Base-by-base conservation (phyloP, 2,113 vertebrate species). In the Podocnemis expansa region DNA sequence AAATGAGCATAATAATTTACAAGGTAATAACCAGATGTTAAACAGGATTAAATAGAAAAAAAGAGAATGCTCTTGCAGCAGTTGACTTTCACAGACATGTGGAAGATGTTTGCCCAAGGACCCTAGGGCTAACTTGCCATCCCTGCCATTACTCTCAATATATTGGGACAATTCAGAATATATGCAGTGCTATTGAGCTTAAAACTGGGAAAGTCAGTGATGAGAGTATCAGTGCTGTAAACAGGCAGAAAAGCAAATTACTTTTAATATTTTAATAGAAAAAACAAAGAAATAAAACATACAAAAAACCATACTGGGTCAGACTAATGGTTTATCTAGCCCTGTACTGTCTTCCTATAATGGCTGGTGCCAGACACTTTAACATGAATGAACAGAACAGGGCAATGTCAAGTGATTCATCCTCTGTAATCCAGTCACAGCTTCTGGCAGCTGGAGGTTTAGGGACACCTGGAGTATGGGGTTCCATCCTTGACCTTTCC, bases 21-120 rank as follows among this genome's bases (percentile, higher is more conserved):
- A 47, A 95, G 93, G 34, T 78, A 22, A 88, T 95, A 87, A 34
- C 14, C 78, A 55, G 86, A n/a, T 43, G 80, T 13, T 38, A 85
- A 94, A 76, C 17, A 92, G 60, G 13, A 63, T 63, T 22, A 58
- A 91, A 51, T 67, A 82, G 31, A 8, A 25, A 31, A 0, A 55
- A 92, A 89, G 31, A 38, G 34, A 55, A 78, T 91, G 5, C 19
- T 85, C 82, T 89, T 55, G 73, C 16, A 91, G 29, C 31, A 63
- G 43, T 3, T 16, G 17, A 88, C 76, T 80, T 82, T 51, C 88
- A 31, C 55, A 89, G 89, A 89, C 4, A 9, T 56, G 56, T 16
- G 8, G 43, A 83, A 89, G 14, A 51, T 78, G 14, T 12, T 67
- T 79, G 55, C 70, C 11, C 43, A 24, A 17, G 90, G 78, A 47